These are phyloP conservation scores for Forbesichthys papilliferus DNA, from an alignment of 2,113 vertebrate species.

Conservation along the genomic window DNA sequence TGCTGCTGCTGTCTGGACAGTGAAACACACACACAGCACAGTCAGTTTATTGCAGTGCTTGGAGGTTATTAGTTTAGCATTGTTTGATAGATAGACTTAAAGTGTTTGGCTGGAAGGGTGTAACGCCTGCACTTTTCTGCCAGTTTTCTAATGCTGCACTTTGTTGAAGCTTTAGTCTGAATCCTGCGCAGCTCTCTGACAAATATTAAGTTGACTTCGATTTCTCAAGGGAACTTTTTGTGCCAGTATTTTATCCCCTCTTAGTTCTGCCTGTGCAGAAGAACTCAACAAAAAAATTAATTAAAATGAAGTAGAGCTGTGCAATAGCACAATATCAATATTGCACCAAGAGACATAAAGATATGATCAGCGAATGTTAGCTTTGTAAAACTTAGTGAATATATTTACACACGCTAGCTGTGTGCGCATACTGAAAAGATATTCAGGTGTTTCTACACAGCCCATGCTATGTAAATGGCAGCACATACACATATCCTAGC, in stretches of 20 bases:
- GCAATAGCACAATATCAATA: too few species aligned
- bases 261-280: not conserved
- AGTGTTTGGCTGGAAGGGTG: not conserved
- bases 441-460: too few species aligned
- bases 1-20: not conserved
- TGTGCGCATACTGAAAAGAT: too few species aligned
- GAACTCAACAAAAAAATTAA: not conserved
- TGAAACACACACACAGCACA: not conserved
- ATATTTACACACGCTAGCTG: too few species aligned
- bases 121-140: not conserved
- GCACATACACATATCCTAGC: too few species aligned
- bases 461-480: too few species aligned
- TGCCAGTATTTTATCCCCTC: not conserved
- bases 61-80: too few species aligned
- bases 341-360: too few species aligned
- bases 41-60: too few species aligned
- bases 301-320: too few species aligned
- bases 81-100: not conserved
- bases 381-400: too few species aligned
- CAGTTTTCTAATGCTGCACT: not conserved
- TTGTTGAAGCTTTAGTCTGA: constrained; percentile 2
- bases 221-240: not conserved
- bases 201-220: constrained; percentile 1
- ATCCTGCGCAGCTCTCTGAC: not conserved
- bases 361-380: too few species aligned